Conservation (phyloP, 1,140 invertebrate species). For the Portunus trituberculatus region DNA sequence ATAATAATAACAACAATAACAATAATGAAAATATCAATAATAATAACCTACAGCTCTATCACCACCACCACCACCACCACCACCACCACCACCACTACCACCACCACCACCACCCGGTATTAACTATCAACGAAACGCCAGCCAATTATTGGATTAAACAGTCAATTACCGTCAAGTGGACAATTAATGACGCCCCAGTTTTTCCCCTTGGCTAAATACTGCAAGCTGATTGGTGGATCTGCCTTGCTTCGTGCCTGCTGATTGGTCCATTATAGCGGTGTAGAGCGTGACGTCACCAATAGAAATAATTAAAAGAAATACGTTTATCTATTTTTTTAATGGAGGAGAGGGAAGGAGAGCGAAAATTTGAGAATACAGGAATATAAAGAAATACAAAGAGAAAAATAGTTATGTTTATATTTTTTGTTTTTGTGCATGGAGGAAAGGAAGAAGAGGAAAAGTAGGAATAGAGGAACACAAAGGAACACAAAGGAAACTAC, state of each 20-base stretch:
- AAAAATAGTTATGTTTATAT: neutral
- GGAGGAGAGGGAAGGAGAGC: too few relatives aligned
- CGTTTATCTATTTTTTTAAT: too few relatives aligned
- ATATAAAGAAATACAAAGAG: too few relatives aligned
- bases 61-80: neutral
- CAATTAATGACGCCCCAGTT: conserved; percentile 33
- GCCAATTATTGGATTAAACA: conserved; percentile 51
- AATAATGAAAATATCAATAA: too few relatives aligned
- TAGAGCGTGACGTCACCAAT: neutral
- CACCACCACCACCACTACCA: neutral
- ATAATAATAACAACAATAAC: too few relatives aligned
- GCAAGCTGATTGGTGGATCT: neutral
- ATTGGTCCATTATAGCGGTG: too few relatives aligned
- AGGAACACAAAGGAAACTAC: too few relatives aligned
- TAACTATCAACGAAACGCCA: conserved; percentile 40
- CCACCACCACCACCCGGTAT: neutral
- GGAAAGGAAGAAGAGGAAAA: too few relatives aligned
- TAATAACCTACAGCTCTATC: neutral
- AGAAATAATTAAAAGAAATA: neutral
- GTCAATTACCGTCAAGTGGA: conserved; percentile 43
- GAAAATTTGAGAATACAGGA: too few relatives aligned
- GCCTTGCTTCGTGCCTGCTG: neutral
- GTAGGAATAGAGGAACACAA: too few relatives aligned
- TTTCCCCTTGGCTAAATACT: neutral
- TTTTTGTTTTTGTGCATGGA: too few relatives aligned